Percentiles rank a stretch among this genome's conserved stretches.
phyloP scores from a whole-genome alignment of 53 echinoderm and acorn worm species.

The Hippasteria phrygiana region DNA sequence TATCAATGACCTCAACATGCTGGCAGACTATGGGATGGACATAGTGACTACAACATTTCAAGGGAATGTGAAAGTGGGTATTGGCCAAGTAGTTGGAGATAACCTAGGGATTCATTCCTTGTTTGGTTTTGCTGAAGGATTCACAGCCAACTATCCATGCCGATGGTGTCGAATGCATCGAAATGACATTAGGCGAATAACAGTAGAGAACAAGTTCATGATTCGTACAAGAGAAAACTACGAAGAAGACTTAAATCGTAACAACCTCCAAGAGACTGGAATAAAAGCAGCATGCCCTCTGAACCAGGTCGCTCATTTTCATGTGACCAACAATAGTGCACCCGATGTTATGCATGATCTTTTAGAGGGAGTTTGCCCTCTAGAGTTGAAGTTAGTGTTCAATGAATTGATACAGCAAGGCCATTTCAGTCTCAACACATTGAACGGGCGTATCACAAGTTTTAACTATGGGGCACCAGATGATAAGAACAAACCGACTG shows the following conservation, averaged over 20 bases:
- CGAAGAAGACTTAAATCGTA: slow-evolving; percentile 44
- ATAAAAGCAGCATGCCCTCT: slow-evolving; percentile 54
- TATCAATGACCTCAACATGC: slow-evolving; percentile 56
- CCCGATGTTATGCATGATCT: slow-evolving; percentile 76
- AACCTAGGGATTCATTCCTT: slow-evolving; percentile 67
- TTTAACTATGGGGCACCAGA: slow-evolving; percentile 69
- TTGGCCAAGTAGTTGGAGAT: slow-evolving; percentile 67
- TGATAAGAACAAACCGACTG: slow-evolving; percentile 65
- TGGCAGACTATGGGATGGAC: slow-evolving; percentile 43
- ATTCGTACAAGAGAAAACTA: slow-evolving; percentile 61
- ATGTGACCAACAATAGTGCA: slow-evolving; percentile 44
- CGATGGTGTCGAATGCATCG: slow-evolving; percentile 54
- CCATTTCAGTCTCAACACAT: slow-evolving; percentile 52
- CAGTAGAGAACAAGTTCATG: slow-evolving; percentile 14
- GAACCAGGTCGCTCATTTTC: slow-evolving; percentile 45
- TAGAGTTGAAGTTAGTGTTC: slow-evolving; percentile 61
- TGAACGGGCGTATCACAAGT: slow-evolving; percentile 56
- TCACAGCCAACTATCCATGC: slow-evolving; percentile 64
- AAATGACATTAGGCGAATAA: background rate
- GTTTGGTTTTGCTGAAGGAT: slow-evolving; percentile 69
- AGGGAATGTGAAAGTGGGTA: slow-evolving; percentile 26
- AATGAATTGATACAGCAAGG: slow-evolving; percentile 34
- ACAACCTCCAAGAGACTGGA: slow-evolving; percentile 55
- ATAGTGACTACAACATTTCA: slow-evolving; percentile 26
- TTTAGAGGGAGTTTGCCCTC: slow-evolving; percentile 64